Evolutionary conservation across 2,888 invertebrate species (phyloP), one percentile per base, ranked within the genome.

Genomic region (Eupithecia subfuscata): DNA sequence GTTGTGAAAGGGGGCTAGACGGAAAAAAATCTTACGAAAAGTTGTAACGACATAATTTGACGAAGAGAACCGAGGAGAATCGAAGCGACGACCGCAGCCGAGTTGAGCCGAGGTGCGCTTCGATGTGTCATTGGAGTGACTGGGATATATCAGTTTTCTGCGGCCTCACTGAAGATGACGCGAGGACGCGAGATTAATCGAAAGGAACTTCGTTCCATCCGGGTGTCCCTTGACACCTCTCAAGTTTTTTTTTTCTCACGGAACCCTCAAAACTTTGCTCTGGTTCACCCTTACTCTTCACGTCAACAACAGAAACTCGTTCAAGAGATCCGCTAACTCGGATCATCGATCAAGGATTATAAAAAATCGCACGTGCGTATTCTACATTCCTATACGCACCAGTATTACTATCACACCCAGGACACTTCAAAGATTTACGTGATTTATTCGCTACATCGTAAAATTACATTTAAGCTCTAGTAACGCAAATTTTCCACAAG

Each of bases 351-450:
- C 76, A 74, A 52, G 64, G 69, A 68, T 64, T n/a, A 56, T 63
- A 75, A 76, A 76, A 78, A 77, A 75, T 34, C 69, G 75, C 77
- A 73, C 74, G 72, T 60, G 73, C 71, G 45, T 69, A 52, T n/a
- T 78, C 73, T 25, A 43, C 78, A 78, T 79, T 78, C 78, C 70
- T 63, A 60, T 67, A 75, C 75, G 72, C 72, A 69, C 72, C n/a
- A 67, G 40, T 60, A 37, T 22, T 65, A 65, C 79, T 77, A 76
- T 79, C 75, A 75, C 73, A 25, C 3, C 18, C 37, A 60, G 37
- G 43, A 68, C 22, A 43, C 56, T 56, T 56, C 30, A 64, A 30
- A 64, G 18, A 34, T 34, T 63, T 12, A 64, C 30, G 25, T 12
- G 25, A 16, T 52, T 52, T 52, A n/a, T n/a, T 52, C n/a, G n/a